These are phyloP conservation scores for Campylorhamphus procurvoides DNA, from an alignment of 2,113 vertebrate species.

Conservation along the genomic window DNA sequence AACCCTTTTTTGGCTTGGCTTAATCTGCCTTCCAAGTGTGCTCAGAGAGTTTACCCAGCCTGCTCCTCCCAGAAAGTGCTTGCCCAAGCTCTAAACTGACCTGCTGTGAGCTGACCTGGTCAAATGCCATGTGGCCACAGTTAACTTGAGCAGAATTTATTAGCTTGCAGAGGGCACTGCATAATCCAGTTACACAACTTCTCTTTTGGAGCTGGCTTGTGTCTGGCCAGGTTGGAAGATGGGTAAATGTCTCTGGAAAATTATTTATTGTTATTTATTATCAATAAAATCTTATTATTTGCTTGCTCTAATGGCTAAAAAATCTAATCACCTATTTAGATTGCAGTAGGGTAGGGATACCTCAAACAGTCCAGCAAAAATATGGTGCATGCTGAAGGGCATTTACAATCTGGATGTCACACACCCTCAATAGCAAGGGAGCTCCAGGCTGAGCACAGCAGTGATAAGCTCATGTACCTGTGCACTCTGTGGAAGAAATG, in stretches of 20 bases:
- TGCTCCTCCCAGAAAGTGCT: not conserved
- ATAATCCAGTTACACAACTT: not conserved
- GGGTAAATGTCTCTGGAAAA: not conserved
- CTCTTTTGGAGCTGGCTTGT: not conserved
- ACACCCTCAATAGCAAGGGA: not conserved
- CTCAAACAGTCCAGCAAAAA: not conserved
- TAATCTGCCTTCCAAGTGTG: not conserved
- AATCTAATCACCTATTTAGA: not conserved
- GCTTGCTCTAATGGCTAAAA: not conserved
- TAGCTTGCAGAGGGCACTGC: not conserved
- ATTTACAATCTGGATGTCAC: not conserved
- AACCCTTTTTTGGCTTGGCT: not conserved
- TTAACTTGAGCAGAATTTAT: not conserved
- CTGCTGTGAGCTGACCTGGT: conserved; percentile 13
- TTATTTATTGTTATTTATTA: not conserved
- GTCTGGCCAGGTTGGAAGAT: not conserved
- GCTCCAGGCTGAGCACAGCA: not conserved
- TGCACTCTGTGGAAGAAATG: not conserved
- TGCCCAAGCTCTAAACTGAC: not conserved
- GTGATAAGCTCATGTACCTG: not conserved
- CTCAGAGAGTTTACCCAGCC: not conserved
- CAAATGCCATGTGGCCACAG: not conserved
- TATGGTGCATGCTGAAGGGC: not conserved
- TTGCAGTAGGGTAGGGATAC: not conserved
- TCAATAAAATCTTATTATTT: not conserved